Evolutionary conservation across 2,113 vertebrate species (phyloP), one percentile per base, ranked within the genome.

Genomic region (Ceyx margarethae): DNA sequence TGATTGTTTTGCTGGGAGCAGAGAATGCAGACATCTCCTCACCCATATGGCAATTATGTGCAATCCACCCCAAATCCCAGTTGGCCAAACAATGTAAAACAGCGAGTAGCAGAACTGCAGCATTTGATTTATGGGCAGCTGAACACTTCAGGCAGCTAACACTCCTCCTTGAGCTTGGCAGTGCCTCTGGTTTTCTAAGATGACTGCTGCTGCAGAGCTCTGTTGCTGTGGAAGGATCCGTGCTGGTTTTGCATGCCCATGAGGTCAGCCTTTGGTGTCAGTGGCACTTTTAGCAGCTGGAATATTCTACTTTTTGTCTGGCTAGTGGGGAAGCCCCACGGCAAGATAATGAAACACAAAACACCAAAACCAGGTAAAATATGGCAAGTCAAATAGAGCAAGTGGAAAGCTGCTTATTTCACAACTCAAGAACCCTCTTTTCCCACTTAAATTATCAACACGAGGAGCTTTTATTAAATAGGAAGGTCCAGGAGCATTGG

Each of bases 41-140:
- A 78, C 50, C 78, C 62, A 15, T 72, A 65, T 67, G 85, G 74
- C 83, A 93, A 35, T 65, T 58, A 23, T 2, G 1, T 76, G 62
- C 28, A 66, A 61, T 84, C 45, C 66, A 42, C 28, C 42, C 26
- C 37, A 65, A 91, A 81, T 84, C 74, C 93, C 77, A 81, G 42
- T 58, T 56, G 33, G 62, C 58, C 67, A 26, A 88, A 57, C 54
- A 50, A 61, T 60, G 21, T 89, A 60, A 75, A 92, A 79, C 25
- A 54, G 57, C 4, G 0, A 91, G 83, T 58, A 88, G 53, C 42
- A 48, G 77, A 76, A 26, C 51, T 66, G 46, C 67, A 67, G 45
- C 9, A 6, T 91, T 88, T 91, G 80, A 83, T 90, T 95, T 88
- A 95, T 57, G 57, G 33, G 69, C 79, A 78, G 85, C 94, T 72